Evolutionary conservation across 2,797 vertebrate genomes (phyloP).

Genomic region (Xerus rutilus): DNA sequence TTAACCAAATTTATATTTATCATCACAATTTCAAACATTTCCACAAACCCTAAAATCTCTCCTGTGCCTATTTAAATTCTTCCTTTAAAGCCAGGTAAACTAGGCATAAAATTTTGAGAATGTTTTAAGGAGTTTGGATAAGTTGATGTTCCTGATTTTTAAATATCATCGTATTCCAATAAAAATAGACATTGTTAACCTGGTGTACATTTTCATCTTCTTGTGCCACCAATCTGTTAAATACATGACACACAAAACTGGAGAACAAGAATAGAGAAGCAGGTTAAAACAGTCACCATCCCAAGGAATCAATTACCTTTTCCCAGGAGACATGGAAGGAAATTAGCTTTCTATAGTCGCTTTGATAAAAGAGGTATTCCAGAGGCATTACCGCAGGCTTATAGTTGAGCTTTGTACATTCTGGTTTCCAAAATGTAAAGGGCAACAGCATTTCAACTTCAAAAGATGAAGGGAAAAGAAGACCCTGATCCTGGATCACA

Average conservation of each 20-base stretch:
- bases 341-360: not conserved
- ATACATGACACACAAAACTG: not conserved
- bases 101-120: not conserved
- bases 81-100: not conserved
- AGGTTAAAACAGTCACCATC: not conserved
- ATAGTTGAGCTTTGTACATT: not conserved
- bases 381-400: not conserved
- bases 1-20: not conserved
- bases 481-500: not conserved
- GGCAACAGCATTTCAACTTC: not conserved
- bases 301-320: not conserved
- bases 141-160: not conserved
- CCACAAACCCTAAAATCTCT: not conserved
- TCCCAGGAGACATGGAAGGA: not conserved
- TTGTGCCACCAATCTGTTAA: not conserved
- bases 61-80: not conserved
- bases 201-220: not conserved
- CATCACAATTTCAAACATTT: not conserved
- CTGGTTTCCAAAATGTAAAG: not conserved
- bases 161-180: not conserved
- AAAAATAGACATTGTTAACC: not conserved
- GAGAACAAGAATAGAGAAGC: not conserved
- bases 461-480: not conserved
- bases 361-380: constrained; percentile 43
- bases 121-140: not conserved